Conservation (phyloP, 2,888 invertebrate genomes). For the Eupithecia pulchellata region DNA sequence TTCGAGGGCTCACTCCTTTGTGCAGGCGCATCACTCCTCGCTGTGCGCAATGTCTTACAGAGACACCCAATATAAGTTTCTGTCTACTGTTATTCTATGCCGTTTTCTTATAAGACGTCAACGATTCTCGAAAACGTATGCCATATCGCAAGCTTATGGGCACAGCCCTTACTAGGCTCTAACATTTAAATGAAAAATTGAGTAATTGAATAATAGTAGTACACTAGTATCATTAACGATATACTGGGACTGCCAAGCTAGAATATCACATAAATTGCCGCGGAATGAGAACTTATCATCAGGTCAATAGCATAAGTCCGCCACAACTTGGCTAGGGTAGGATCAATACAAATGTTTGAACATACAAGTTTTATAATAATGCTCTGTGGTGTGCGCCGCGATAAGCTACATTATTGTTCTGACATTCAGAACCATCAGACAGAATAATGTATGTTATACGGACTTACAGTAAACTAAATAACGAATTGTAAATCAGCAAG, state of each 20-base stretch:
- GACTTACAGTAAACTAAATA: neutral
- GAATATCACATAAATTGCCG: neutral
- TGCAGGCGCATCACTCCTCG: neutral
- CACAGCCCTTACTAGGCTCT: too few relatives aligned
- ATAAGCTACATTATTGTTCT: neutral
- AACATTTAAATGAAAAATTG: too few relatives aligned
- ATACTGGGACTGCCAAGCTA: neutral
- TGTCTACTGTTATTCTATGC: too few relatives aligned
- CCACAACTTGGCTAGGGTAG: neutral
- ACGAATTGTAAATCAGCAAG: neutral
- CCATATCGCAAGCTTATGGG: too few relatives aligned
- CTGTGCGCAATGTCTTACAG: too few relatives aligned
- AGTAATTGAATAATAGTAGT: neutral
- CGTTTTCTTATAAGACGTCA: too few relatives aligned
- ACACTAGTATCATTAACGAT: neutral
- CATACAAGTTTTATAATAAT: neutral
- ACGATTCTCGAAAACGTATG: too few relatives aligned
- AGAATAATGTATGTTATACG: neutral
- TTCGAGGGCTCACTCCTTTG: neutral
- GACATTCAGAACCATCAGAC: neutral
- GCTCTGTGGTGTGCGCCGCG: neutral
- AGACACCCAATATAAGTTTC: too few relatives aligned
- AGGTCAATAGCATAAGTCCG: neutral
- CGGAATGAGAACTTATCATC: conserved; percentile 3
- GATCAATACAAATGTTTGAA: conserved; percentile 4